A percentile compares a stretch with the other conserved stretches of the same genome.
Conservation (phyloP, 2,888 invertebrate species). For the Cheilosia grossa region DNA sequence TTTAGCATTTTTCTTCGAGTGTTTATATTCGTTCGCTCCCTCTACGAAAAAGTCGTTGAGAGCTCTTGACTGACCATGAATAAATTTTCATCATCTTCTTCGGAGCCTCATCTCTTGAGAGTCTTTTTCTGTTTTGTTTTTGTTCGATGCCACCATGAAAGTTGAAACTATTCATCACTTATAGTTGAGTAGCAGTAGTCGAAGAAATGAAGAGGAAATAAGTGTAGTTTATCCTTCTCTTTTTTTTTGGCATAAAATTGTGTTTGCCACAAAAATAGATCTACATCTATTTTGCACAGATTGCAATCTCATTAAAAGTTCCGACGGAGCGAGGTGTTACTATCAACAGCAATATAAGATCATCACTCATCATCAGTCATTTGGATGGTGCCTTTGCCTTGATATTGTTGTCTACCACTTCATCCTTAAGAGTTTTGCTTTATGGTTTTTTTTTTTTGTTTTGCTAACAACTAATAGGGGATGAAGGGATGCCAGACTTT, state of each 20-base stretch:
- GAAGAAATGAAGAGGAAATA: constrained; percentile 4
- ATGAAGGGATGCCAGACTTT: constrained; percentile 42
- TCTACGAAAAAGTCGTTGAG: constrained; percentile 27
- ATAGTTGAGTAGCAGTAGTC: constrained; percentile 35
- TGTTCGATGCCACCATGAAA: constrained; percentile 60
- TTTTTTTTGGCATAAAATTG: no score
- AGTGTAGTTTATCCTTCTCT: not conserved
- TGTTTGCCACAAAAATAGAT: constrained; percentile 22
- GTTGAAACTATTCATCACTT: constrained; percentile 68
- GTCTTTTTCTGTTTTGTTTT: constrained; percentile 28
- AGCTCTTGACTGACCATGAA: constrained; percentile 69
- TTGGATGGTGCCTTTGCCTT: constrained; percentile 47
- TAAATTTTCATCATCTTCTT: constrained; percentile 63
- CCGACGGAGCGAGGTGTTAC: constrained; percentile 6
- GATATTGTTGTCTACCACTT: constrained; percentile 63
- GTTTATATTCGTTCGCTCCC: constrained; percentile 20
- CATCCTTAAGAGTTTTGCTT: constrained; percentile 63
- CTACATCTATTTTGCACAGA: constrained; percentile 61
- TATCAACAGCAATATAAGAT: constrained; percentile 56
- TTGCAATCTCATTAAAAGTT: constrained; percentile 69
- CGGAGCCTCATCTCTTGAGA: constrained; percentile 27
- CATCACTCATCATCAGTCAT: constrained; percentile 73
- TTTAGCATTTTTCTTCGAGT: constrained; percentile 57
- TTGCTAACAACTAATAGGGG: constrained; percentile 41
- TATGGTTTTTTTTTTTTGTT: constrained; percentile 1